These are phyloP conservation scores for Eira barbara DNA, from an alignment of 2,113 vertebrate species.

Conservation along the genomic window DNA sequence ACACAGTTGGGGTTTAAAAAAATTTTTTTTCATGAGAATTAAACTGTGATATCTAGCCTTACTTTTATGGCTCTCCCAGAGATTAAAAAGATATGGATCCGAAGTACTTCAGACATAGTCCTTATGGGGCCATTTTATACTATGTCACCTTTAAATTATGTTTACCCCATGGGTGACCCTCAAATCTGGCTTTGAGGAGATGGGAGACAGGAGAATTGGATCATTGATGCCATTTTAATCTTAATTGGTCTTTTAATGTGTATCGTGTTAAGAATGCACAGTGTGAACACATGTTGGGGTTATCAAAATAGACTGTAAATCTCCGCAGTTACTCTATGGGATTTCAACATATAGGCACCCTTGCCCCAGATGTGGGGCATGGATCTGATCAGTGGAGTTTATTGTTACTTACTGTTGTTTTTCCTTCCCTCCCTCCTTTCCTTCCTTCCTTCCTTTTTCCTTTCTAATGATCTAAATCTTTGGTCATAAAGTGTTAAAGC, in stretches of 20 bases:
- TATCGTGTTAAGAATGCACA: not conserved
- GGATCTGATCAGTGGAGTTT: not conserved
- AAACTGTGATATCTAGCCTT: not conserved
- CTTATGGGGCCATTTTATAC: not conserved
- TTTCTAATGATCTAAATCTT: not conserved
- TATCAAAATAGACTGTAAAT: not conserved
- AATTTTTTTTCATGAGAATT: not conserved
- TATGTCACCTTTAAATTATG: not conserved
- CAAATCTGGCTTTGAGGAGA: not conserved
- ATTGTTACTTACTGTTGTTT: not conserved
- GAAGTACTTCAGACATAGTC: not conserved
- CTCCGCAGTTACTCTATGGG: not conserved
- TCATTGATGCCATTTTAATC: not conserved
- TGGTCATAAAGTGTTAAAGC: not conserved
- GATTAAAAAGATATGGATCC: not conserved
- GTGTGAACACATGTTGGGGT: not conserved
- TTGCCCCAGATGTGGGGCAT: not conserved
- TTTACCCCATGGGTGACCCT: not conserved
- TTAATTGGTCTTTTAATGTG: not conserved
- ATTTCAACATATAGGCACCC: not conserved
- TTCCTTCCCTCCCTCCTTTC: not conserved
- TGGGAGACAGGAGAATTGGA: not conserved
- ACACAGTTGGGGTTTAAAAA: not conserved
- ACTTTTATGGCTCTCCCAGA: not conserved
- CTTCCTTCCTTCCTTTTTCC: not conserved